phyloP scores from a whole-genome alignment of 2,888 invertebrate species.

The Amiota mariae region DNA sequence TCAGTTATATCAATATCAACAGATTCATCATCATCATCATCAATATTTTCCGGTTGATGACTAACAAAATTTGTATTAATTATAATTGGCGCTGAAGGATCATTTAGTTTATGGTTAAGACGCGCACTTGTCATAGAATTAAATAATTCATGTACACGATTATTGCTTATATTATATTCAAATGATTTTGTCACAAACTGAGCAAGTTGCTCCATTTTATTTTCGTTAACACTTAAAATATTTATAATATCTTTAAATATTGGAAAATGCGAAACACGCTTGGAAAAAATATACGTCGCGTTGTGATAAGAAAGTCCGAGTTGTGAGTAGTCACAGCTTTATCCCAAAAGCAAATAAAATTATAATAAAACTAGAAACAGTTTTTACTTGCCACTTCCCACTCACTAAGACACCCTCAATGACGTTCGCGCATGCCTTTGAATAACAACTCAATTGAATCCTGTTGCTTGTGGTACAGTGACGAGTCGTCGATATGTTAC shows the following conservation, averaged over 20 bases:
- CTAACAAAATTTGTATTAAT: slow-evolving; percentile 49
- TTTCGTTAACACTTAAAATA: slow-evolving; percentile 30
- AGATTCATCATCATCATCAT: slow-evolving; percentile 72
- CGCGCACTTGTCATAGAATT: slow-evolving; percentile 65
- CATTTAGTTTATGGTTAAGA: slow-evolving; percentile 52
- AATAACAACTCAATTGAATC: slow-evolving; percentile 19
- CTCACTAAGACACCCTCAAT: slow-evolving; percentile 35
- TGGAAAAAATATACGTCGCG: slow-evolving; percentile 48
- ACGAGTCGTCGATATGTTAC: not conserved
- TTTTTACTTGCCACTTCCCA: slow-evolving; percentile 33
- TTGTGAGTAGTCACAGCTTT: slow-evolving; percentile 52
- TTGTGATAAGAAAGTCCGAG: slow-evolving; percentile 50
- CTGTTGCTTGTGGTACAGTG: slow-evolving; percentile 15
- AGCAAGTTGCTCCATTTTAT: slow-evolving; percentile 88
- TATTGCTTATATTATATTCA: slow-evolving; percentile 76
- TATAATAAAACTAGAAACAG: slow-evolving; percentile 41
- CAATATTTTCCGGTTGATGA: slow-evolving; percentile 35
- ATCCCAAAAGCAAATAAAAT: slow-evolving; percentile 41
- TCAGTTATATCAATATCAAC: slow-evolving; percentile 74
- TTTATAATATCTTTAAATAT: not conserved
- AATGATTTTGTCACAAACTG: slow-evolving; percentile 93
- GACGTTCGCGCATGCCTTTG: slow-evolving; percentile 45
- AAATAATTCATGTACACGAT: slow-evolving; percentile 68
- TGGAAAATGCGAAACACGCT: slow-evolving; percentile 3
- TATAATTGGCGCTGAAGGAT: slow-evolving; percentile 49